Percentiles rank a stretch among this genome's conserved stretches.
phyloP scores from a whole-genome alignment of 2,113 vertebrate species.

The Echinops telfairi region DNA sequence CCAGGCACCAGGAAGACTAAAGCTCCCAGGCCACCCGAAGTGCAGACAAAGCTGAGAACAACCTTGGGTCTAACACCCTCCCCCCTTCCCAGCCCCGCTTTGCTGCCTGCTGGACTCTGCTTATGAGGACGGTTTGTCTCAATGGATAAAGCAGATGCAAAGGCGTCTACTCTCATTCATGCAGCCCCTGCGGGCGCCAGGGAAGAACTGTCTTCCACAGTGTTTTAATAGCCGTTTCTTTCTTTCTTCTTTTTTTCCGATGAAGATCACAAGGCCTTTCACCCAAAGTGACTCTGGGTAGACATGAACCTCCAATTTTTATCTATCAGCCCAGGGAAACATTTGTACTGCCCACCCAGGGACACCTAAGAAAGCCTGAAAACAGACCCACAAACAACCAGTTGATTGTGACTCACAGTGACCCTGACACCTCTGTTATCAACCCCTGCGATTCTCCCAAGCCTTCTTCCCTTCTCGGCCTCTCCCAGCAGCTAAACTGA shows the following conservation, averaged over 20 bases:
- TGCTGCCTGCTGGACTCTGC: fast-evolving
- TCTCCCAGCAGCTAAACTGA: fast-evolving
- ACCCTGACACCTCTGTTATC: background rate
- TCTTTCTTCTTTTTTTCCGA: no score
- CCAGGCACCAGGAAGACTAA: fast-evolving
- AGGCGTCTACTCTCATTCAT: background rate
- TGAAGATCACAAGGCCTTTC: background rate
- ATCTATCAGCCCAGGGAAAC: background rate
- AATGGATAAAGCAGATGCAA: background rate
- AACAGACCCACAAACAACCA: background rate
- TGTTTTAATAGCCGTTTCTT: background rate
- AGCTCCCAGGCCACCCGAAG: background rate
- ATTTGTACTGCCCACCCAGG: background rate
- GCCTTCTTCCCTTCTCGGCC: background rate
- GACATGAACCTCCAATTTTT: background rate
- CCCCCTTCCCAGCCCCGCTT: background rate
- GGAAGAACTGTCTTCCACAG: background rate
- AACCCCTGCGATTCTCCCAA: no score
- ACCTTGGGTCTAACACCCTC: fast-evolving
- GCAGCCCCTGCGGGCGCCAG: background rate
- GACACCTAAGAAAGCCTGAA: background rate
- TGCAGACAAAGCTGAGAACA: background rate
- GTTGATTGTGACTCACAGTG: background rate
- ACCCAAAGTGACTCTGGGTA: background rate
- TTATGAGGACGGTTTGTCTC: no score